Conservation (phyloP, 1,140 invertebrate species). For the Pseudomyrmex sp. region DNA sequence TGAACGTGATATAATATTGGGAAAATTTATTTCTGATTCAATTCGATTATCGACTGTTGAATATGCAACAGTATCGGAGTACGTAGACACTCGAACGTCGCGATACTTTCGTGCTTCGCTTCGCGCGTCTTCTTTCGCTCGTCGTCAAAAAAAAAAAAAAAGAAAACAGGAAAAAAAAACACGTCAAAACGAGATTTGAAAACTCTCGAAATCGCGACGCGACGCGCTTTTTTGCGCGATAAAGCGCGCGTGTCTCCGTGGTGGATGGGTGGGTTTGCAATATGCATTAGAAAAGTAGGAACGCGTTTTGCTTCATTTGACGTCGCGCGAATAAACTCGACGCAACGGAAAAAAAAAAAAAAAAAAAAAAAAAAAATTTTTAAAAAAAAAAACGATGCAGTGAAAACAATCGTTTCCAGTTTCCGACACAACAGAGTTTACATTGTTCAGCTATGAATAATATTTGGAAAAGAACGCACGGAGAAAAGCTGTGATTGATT, state of each 20-base stretch:
- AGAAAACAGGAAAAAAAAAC: neutral
- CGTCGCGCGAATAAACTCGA: neutral
- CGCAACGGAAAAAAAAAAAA: neutral
- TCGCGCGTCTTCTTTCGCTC: neutral
- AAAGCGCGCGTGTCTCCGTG: too few relatives aligned
- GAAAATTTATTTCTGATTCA: neutral
- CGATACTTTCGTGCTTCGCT: neutral
- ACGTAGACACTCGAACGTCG: neutral
- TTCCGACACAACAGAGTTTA: neutral
- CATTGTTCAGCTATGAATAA: constrained; percentile 12
- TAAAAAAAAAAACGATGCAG: neutral
- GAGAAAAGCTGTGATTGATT: constrained; percentile 32
- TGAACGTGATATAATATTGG: neutral
- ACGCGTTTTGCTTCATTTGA: too few relatives aligned
- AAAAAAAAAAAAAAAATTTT: neutral
- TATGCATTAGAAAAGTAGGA: too few relatives aligned
- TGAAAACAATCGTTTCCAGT: constrained; percentile 33
- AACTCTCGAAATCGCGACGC: too few relatives aligned
- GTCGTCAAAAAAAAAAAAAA: neutral
- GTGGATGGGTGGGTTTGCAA: too few relatives aligned
- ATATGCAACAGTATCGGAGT: neutral
- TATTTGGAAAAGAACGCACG: constrained; percentile 2
- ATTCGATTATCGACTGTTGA: constrained; percentile 8
- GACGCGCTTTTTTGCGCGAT: too few relatives aligned
- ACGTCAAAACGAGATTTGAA: neutral